Base-by-base conservation (phyloP, 1,140 invertebrate genomes). In the Anadara kagoshimensis region DNA sequence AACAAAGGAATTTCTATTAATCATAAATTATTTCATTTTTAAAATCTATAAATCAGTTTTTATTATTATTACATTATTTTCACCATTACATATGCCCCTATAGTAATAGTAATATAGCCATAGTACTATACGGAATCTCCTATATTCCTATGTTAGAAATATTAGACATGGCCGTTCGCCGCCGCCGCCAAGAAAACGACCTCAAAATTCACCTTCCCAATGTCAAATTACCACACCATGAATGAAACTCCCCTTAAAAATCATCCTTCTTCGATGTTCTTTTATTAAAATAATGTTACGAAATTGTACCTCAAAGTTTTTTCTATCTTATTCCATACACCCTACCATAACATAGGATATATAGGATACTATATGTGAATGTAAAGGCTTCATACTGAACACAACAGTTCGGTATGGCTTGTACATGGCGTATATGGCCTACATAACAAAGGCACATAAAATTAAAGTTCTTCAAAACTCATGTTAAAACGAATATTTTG, bases 191-290 rank as follows among this genome's bases (percentile, higher is more conserved):
- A 85, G 29, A 82, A 72, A 81, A 81, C 79, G 79, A 84, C 83
- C 83, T 80, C 74, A 85, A 86, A 86, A 78, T 76, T 68, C 76
- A 81, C 76, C 80, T 80, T 80, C 75, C 54, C 78, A 79, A 85
- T 80, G 78, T 85, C 81, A 81, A 80, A 80, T 79, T 78, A 67
- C 69, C 66, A 67, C 75, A 64, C 74, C 70, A 83, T 84, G 80
- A 83, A 84, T 82, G 76, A 82, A 84, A 86, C 78, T 83, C 64
- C 78, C 62, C 22, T 72, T 80, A 79, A 80, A 83, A 82, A 81
- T 83, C 59, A 82, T 67, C 75, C 45, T 26, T 56, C 45, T 56
- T 51, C 58, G 49, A 62, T 58, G 20, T 69, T 70, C 69, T 73
- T 61, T 69, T 24, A 49, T 26, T 54, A 74, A 68, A 66, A 61